A percentile compares a stretch with the other conserved stretches of the same genome.
phyloP scores from a whole-genome alignment of 2,888 invertebrate genomes.

The Ganaspis brasiliensis region DNA sequence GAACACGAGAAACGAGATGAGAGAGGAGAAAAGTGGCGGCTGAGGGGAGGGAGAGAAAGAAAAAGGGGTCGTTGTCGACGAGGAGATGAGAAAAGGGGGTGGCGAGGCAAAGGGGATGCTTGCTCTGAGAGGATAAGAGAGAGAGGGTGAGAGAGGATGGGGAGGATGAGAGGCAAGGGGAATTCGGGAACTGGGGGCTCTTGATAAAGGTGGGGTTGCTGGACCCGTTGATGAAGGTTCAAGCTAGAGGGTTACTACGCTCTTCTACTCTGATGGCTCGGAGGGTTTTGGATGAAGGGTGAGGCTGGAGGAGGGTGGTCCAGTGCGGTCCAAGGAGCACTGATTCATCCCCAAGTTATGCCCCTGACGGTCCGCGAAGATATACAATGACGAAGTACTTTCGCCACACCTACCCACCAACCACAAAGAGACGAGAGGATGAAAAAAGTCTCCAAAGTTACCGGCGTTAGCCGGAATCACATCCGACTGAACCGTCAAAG shows the following conservation, averaged over 20 bases:
- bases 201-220: conserved; percentile 78
- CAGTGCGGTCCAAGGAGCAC: conserved; percentile 78
- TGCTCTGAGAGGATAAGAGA: conserved; percentile 50
- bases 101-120: conserved; percentile 19
- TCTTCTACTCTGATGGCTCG: conserved; percentile 79
- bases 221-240: conserved; percentile 81
- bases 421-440: conserved; percentile 2
- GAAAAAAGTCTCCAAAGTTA: conserved; percentile 25
- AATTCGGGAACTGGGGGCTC: conserved; percentile 72
- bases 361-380: conserved; percentile 73
- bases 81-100: conserved; percentile 35
- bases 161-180: conserved; percentile 59
- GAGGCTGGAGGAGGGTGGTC: conserved; percentile 65
- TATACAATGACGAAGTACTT: conserved; percentile 74
- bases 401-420: conserved; percentile 60
- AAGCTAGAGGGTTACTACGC: conserved; percentile 78
- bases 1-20: conserved; percentile 53
- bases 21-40: conserved; percentile 13
- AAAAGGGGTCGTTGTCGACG: conserved; percentile 63
- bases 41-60: conserved; percentile 60
- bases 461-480: not conserved
- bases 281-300: conserved; percentile 58
- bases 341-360: conserved; percentile 79
- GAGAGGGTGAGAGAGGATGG: conserved; percentile 61
- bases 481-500: conserved; percentile 4